Conservation (phyloP, 2,888 invertebrate genomes). For the Cinara cedri region DNA sequence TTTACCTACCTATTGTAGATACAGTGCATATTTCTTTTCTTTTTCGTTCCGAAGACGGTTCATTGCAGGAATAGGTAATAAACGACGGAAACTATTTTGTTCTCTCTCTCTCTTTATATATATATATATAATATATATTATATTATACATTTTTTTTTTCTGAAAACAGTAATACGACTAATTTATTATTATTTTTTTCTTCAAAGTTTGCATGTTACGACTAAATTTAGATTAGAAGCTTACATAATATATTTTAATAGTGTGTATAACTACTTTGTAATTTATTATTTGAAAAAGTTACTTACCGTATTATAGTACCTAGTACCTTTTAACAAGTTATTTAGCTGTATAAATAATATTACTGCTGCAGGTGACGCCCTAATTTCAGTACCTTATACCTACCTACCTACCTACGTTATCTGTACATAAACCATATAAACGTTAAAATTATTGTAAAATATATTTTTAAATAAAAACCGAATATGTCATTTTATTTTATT, state of each 20-base stretch:
- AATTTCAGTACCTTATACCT: slow-evolving; percentile 45
- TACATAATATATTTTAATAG: slow-evolving; percentile 11
- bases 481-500: too few species aligned
- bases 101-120: background rate
- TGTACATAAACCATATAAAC: background rate
- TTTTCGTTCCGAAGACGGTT: background rate
- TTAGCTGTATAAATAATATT: slow-evolving; percentile 16
- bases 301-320: background rate
- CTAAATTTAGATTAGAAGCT: slow-evolving; percentile 43
- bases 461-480: too few species aligned
- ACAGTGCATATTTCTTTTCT: background rate
- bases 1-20: background rate
- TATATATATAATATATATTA: background rate
- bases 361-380: slow-evolving; percentile 28
- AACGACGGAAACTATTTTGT: background rate
- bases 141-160: background rate
- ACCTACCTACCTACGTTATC: slow-evolving; percentile 9
- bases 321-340: slow-evolving; percentile 54
- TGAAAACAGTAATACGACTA: background rate
- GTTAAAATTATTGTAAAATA: background rate
- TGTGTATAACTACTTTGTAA: slow-evolving; percentile 13
- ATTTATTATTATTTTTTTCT: slow-evolving; percentile 6
- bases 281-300: slow-evolving; percentile 30
- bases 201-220: slow-evolving; percentile 43
- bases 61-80: background rate